Evolutionary conservation across 2,888 invertebrate genomes (phyloP).

Genomic region (Dexiosoma caninum): DNA sequence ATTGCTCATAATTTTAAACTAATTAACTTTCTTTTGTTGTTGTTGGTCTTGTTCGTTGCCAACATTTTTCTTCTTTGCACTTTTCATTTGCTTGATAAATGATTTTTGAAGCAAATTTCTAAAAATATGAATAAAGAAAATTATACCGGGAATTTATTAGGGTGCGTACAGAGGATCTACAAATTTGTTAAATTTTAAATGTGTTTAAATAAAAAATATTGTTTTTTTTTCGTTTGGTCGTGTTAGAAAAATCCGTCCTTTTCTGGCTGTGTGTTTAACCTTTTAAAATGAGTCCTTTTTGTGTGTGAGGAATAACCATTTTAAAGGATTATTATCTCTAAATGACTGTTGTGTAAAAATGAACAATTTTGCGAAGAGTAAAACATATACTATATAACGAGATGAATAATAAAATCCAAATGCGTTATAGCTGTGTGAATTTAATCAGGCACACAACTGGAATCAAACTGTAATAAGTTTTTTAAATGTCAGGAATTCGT

Average conservation of each 20-base stretch:
- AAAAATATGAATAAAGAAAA: constrained; percentile 12
- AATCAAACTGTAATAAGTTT: too few relatives aligned
- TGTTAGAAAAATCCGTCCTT: constrained; percentile 1
- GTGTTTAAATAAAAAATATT: constrained; percentile 60
- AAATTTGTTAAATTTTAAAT: constrained; percentile 55
- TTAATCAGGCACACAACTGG: too few relatives aligned
- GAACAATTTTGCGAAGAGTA: too few relatives aligned
- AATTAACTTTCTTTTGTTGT: constrained; percentile 39
- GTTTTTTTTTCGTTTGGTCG: constrained; percentile 25
- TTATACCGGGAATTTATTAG: background rate
- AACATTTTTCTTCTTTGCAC: background rate
- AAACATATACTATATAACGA: too few relatives aligned
- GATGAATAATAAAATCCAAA: constrained; percentile 27
- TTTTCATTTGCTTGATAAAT: constrained; percentile 29
- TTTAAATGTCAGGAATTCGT: too few relatives aligned
- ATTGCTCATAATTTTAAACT: constrained; percentile 27
- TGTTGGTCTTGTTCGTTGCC: background rate
- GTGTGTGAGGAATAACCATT: constrained; percentile 24
- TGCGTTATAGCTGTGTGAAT: constrained; percentile 29
- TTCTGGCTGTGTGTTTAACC: background rate
- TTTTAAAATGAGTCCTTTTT: background rate
- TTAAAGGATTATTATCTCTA: constrained; percentile 57
- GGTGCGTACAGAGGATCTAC: background rate
- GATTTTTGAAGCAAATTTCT: constrained; percentile 51
- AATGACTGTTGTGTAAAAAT: constrained; percentile 46